Evolutionary conservation across 2,888 invertebrate species (phyloP), one percentile per base, ranked within the genome.

Genomic region (Ceratothoa steindachneri): DNA sequence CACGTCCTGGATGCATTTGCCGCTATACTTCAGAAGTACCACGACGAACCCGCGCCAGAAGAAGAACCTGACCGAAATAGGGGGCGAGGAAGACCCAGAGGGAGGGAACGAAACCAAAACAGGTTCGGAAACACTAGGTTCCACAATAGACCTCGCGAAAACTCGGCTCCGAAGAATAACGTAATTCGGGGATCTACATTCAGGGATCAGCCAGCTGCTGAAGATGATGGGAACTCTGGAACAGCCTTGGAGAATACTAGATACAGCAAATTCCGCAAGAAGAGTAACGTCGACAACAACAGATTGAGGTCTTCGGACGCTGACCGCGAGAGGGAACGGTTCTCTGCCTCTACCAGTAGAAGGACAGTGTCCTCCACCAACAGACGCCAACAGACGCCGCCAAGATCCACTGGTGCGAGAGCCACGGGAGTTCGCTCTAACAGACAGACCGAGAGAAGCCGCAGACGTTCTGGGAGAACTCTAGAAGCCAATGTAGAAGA

Each of bases 211-310:
- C 29, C 69, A 28, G 65, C 78, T 15, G 60, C 55, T n/a, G 4
- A 30, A 67, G 27, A 41, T 31, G 65, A 41, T 60, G 31, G 67
- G 0, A 71, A 69, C 3, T 51, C 72, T n/a, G 78, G 78, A 4
- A 73, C 75, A 24, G 78, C 78, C 0, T 68, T 75, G 3, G 75
- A 73, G 12, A 75, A 73, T 60, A 78, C 78, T n/a, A 68, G 78
- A n/a, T 78, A 78, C 69, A 78, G 78, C 72, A 78, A 78, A 29
- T 78, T 70, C 55, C 73, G 75, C 15, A 66, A 75, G 19, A 78
- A 78, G 22, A 71, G 68, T 22, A 64, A 64, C 28, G 73, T 73
- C 2, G 73, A 75, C n/a, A 78, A 75, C 41, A 78, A 78, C 31
- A 75, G 78, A 30, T 71, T 78, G 15, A 67, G 69, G 3, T 9